Evolutionary conservation across 1,140 invertebrate species (phyloP).

Genomic region (Planococcus citri): DNA sequence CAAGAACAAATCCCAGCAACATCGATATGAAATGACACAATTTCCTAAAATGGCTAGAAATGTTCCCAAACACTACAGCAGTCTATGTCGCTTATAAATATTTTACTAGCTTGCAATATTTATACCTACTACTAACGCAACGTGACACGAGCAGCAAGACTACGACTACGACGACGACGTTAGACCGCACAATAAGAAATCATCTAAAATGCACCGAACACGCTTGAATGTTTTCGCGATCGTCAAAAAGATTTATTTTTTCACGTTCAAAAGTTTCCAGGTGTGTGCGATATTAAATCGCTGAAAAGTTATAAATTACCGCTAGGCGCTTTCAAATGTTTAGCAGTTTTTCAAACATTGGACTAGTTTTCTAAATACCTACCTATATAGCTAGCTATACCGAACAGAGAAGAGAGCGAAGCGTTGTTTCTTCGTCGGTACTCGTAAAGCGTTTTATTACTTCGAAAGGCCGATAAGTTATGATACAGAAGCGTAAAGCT

Average conservation of each 20-base stretch:
- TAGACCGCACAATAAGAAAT: not conserved
- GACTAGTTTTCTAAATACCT: not conserved
- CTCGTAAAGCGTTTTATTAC: slow-evolving; percentile 2
- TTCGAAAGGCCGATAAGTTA: not conserved
- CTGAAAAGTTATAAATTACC: slow-evolving; percentile 4
- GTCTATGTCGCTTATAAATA: too few relatives aligned
- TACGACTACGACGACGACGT: too few relatives aligned
- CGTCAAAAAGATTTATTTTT: not conserved
- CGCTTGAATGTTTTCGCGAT: not conserved
- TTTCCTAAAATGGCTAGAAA: too few relatives aligned
- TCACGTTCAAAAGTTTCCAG: not conserved
- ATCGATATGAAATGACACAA: too few relatives aligned
- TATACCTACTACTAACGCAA: too few relatives aligned
- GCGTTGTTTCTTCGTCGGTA: not conserved
- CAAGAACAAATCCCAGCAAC: too few relatives aligned
- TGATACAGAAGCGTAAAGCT: too few relatives aligned
- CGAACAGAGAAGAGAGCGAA: too few relatives aligned
- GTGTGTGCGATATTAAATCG: slow-evolving; percentile 6
- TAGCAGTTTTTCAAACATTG: not conserved
- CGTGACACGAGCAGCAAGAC: too few relatives aligned
- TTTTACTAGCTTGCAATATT: too few relatives aligned
- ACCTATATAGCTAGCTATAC: too few relatives aligned
- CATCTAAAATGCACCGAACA: not conserved
- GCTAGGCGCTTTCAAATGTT: not conserved
- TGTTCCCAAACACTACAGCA: too few relatives aligned